These are phyloP conservation scores for Collichthys lucidus DNA, from an alignment of 2,113 vertebrate species.

Conservation along the genomic window DNA sequence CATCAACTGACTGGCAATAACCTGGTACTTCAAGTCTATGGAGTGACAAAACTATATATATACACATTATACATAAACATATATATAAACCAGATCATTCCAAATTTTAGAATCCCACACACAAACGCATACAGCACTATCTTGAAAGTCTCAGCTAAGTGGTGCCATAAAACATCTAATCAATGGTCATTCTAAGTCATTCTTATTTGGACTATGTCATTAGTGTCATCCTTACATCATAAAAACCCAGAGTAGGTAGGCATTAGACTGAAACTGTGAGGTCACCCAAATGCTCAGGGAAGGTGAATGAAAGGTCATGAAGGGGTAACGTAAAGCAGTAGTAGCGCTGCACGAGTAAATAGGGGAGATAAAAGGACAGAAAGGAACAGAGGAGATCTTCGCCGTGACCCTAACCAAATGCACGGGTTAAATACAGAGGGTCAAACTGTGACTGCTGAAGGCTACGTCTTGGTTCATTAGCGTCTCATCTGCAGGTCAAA, in stretches of 20 bases:
- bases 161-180: not conserved
- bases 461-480: slow-evolving; percentile 62
- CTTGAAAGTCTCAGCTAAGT: not conserved
- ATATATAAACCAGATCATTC: no score
- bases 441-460: slow-evolving; percentile 44
- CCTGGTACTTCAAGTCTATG: slow-evolving; percentile 7
- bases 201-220: not conserved
- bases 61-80: not conserved
- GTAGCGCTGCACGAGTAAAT: not conserved
- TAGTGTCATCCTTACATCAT: no score
- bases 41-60: slow-evolving; percentile 16
- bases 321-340: not conserved
- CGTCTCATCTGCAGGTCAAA: slow-evolving; percentile 55
- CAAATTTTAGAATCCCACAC: not conserved
- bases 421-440: slow-evolving; percentile 53
- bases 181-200: not conserved
- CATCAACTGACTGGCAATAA: slow-evolving; percentile 28
- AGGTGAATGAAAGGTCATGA: slow-evolving; percentile 16
- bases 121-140: not conserved
- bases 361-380: not conserved
- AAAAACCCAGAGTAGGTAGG: not conserved
- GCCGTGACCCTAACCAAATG: slow-evolving; percentile 42
- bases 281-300: not conserved
- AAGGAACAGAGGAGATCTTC: not conserved
- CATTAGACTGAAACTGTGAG: not conserved